Evolutionary conservation across 2,888 invertebrate genomes (phyloP), one percentile per base, ranked within the genome.

Genomic region (Spisula solida): DNA sequence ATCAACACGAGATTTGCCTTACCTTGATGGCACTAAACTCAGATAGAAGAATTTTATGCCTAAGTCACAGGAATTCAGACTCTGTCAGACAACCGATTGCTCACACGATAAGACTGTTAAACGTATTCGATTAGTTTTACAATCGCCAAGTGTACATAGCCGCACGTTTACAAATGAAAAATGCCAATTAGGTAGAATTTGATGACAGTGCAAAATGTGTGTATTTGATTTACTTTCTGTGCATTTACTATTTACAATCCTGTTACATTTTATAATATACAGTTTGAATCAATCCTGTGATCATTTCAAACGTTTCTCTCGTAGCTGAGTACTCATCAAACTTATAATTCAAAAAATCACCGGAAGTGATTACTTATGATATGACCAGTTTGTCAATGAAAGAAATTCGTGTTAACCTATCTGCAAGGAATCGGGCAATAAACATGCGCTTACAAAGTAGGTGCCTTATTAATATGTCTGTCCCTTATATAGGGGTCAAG

Each of bases 1-100:
- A 56, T 29, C 25, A 47, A 83, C 75, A 75, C 31, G 83, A 83
- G 48, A 83, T 48, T 60, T 51, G 75, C 6, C 83, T 83, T 83
- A 29, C 29, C 18, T 48, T 70, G 48, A 83, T 75, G 75, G 48
- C 25, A 75, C 31, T 83, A 25, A 47, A 82, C 25, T 75, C 20
- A 48, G 75, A 75, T 83, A 75, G 48, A 12, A 18, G 51, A 48
- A 70, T 29, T 34, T 25, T 75, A 41, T 20, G 51, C 31, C 29
- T 25, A 75, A 83, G 70, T 41, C 51, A 48, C 82, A 82, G 16
- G 70, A 82, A 31, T 48, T 51, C 60, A 29, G 31, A 75, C 83
- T 66, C 70, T 75, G 16, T 1, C 34, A 34, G 75, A 75, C 75
- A 18, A 12, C 25, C 16, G 75, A 75, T 75, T 18, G 29, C 8